Base-by-base conservation (phyloP, 2,797 vertebrate species). In the Psittacula derbiana region DNA sequence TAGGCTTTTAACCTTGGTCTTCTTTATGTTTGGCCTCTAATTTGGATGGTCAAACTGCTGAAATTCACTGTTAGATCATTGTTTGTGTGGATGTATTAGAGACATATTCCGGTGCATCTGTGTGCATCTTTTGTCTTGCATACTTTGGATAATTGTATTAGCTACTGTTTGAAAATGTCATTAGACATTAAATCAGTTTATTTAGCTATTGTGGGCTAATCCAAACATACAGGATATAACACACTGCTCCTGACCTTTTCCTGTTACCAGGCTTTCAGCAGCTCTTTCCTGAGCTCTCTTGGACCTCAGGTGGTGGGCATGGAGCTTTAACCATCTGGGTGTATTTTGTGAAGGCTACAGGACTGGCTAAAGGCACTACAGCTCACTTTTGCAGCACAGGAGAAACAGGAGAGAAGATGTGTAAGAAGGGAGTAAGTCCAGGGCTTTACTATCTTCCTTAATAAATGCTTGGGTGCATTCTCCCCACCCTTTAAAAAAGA, bases 111-210 rank as follows among this genome's bases (percentile, higher is more conserved):
- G 62, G 60, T 61, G 41, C 6, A 7, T 87, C 74, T 69, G 8
- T 24, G 25, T 55, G 52, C 47, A 24, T 70, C 69, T 55, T 80
- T 86, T 71, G 52, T 73, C 90, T 75, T 62, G 65, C 13, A 14
- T 95, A 52, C 69, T 92, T 70, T 21, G 41, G 71, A 76, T 87
- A 43, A 67, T 74, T 76, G 33, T 90, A 89, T 94, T 71, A 90
- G 64, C 86, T 93, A 53, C 80, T 94, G 88, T 95, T 96, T 74
- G 72, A 93, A 93, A 93, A 91, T 83, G 94, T 95, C 94, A 36
- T 94, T 87, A 89, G 92, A 50, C 69, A 80, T 96, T 80, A 93
- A 75, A 82, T 93, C 88, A 87, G 96, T 94, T 95, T 96, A 70
- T 92, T 93, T 89, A 93, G 86, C 92, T 85, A 58, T 66, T 93